Evolutionary conservation across 2,888 invertebrate genomes (phyloP), one percentile per base, ranked within the genome.

Genomic region (Candidula unifasciata): DNA sequence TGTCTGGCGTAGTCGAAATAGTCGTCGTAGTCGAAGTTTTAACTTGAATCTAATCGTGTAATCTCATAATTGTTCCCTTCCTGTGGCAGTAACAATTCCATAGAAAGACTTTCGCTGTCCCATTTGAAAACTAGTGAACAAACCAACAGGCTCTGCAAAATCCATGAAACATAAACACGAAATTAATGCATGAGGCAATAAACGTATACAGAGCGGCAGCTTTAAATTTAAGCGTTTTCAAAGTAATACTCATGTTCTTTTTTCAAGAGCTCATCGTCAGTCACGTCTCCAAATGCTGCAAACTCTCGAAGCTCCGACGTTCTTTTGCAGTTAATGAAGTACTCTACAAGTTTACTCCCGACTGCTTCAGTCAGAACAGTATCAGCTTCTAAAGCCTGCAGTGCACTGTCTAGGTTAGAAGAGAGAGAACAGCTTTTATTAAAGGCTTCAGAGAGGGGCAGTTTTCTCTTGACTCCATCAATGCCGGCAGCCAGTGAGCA

Each of bases 401-500:
- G 76, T 3, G 84, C 86, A 33, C 54, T 69, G 3, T 64, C 69
- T 57, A 86, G 76, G 1, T 73, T 60, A 13, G 52, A 57, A 21
- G 86, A 84, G 13, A 84, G 37, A 5, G 18, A 21, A 21, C 33
- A n/a, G 10, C 33, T 30, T 60, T 68, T 68, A 30, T 37, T 73
- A 13, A 37, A 21, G 8, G 57, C 35, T 30, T 81, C 21, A 35
- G 81, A 37, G n/a, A 81, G 24, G n/a, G n/a, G 35, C 37, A 78
- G 52, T 54, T 86, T 82, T 54, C 84, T 66, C 69, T 82, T 82
- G n/a, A 86, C 71, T 2, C 86, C 86, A 79, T 86, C 86, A 68
- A 86, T 44, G 0, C 86, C 86, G 0, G 86, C 86, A 27, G 86
- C 86, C 13, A 86, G 35, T 10, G 71, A 71, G 80, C 73, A 77